Evolutionary conservation across 1,140 invertebrate genomes (phyloP).

Genomic region (Lordiphosa clarofinis): DNA sequence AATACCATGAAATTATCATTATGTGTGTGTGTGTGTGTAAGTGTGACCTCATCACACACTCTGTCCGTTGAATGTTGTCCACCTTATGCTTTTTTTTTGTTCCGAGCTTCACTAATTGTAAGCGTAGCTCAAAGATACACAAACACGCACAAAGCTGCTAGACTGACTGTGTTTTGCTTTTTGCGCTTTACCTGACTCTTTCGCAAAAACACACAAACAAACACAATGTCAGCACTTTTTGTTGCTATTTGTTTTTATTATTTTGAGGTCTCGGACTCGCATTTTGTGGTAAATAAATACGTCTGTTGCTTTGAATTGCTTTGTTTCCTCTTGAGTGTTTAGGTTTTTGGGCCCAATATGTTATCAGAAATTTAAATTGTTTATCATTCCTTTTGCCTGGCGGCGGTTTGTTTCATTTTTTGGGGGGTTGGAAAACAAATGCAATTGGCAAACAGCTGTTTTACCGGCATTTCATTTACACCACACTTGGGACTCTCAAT

Average conservation of each 20-base stretch:
- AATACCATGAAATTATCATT: no score
- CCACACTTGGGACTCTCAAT: constrained; percentile 39
- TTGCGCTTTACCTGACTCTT: constrained; percentile 48
- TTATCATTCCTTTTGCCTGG: no score
- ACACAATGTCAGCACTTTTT: constrained; percentile 32
- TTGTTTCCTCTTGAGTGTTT: constrained; percentile 44
- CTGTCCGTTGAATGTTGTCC: constrained; percentile 55
- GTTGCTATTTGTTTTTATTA: constrained; percentile 13
- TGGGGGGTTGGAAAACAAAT: no score
- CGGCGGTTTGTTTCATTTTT: no score
- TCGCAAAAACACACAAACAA: constrained; percentile 36
- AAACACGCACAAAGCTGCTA: constrained; percentile 15
- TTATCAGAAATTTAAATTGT: no score
- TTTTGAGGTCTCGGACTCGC: constrained; percentile 5
- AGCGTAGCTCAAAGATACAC: constrained; percentile 44
- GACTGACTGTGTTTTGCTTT: constrained; percentile 28
- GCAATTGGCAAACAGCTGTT: constrained; percentile 55
- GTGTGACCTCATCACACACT: constrained; percentile 53
- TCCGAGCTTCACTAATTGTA: constrained; percentile 51
- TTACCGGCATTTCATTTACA: constrained; percentile 66
- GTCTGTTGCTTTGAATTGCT: background rate
- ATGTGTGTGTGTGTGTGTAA: constrained; percentile 12
- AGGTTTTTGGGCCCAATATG: background rate
- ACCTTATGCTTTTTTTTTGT: constrained; percentile 44
- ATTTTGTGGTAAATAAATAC: background rate